A percentile compares a stretch with the other conserved stretches of the same genome.
phyloP scores from a whole-genome alignment of 2,113 vertebrate genomes.

The Picathartes gymnocephalus region DNA sequence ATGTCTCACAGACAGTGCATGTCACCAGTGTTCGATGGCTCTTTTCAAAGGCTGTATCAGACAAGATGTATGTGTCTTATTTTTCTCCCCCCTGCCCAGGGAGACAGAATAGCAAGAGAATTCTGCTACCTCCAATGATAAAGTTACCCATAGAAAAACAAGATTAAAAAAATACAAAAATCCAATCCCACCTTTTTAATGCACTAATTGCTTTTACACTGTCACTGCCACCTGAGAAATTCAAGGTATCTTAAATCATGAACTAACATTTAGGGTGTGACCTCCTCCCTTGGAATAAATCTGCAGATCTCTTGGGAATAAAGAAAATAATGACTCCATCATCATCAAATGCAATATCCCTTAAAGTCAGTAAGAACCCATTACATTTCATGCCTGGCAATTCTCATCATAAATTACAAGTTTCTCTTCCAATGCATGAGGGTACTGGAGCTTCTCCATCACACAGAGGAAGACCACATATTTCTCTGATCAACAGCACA shows the following conservation, averaged over 20 bases:
- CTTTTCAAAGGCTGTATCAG: neutral
- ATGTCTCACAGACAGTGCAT: neutral
- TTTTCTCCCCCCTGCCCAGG: accelerated
- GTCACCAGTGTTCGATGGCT: neutral
- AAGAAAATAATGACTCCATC: neutral
- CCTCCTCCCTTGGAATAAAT: neutral
- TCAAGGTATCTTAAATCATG: neutral
- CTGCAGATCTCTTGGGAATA: neutral
- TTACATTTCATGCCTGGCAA: neutral
- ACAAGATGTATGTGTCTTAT: neutral
- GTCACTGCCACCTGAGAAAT: neutral
- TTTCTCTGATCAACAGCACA: neutral
- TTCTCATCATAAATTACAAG: neutral
- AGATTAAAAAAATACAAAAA: neutral
- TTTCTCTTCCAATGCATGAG: neutral
- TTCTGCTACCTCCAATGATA: neutral
- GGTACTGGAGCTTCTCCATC: neutral
- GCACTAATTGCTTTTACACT: neutral
- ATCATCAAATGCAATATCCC: neutral
- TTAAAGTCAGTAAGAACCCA: neutral
- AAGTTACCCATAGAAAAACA: neutral
- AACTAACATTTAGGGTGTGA: neutral
- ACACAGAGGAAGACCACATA: accelerated
- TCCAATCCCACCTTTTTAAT: neutral
- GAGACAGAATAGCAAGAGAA: neutral